Percentiles rank a stretch among this genome's conserved stretches.
Evolutionary conservation across 2,888 invertebrate species (phyloP).

Genomic region (Panorpa germanica): DNA sequence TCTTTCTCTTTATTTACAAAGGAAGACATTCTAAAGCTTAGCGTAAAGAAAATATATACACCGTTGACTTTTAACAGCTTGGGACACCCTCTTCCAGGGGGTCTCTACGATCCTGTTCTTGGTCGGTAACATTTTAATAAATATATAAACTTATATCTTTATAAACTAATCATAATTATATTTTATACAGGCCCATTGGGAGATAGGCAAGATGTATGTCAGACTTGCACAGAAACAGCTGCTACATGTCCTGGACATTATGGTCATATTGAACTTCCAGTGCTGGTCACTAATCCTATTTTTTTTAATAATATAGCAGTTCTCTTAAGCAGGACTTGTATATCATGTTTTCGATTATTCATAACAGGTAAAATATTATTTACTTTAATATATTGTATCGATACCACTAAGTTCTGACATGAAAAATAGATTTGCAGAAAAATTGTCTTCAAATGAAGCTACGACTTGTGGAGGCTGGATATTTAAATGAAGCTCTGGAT

Average conservation of each 20-base stretch:
- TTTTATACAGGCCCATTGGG: constrained; percentile 31
- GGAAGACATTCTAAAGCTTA: constrained; percentile 59
- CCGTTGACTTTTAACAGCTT: constrained; percentile 62
- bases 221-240: constrained; percentile 52
- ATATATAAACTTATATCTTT: too few relatives aligned
- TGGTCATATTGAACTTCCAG: constrained; percentile 80
- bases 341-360: constrained; percentile 50
- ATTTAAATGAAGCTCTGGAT: constrained; percentile 51
- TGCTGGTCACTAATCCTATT: constrained; percentile 81
- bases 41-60: constrained; percentile 65
- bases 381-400: neutral
- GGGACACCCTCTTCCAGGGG: constrained; percentile 64
- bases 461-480: constrained; percentile 51
- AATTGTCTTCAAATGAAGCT: constrained; percentile 48
- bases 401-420: neutral
- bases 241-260: constrained; percentile 77
- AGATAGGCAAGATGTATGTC: constrained; percentile 49
- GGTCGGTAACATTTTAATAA: constrained; percentile 32
- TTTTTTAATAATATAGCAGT: constrained; percentile 56
- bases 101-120: constrained; percentile 76
- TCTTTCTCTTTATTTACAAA: constrained; percentile 53
- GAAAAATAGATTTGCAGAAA: constrained; percentile 23
- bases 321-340: constrained; percentile 48
- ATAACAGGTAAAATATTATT: constrained; percentile 28
- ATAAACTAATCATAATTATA: constrained; percentile 8